Evolutionary conservation across 2,113 vertebrate species (phyloP), one percentile per base, ranked within the genome.

Genomic region (Halichoerus grypus): DNA sequence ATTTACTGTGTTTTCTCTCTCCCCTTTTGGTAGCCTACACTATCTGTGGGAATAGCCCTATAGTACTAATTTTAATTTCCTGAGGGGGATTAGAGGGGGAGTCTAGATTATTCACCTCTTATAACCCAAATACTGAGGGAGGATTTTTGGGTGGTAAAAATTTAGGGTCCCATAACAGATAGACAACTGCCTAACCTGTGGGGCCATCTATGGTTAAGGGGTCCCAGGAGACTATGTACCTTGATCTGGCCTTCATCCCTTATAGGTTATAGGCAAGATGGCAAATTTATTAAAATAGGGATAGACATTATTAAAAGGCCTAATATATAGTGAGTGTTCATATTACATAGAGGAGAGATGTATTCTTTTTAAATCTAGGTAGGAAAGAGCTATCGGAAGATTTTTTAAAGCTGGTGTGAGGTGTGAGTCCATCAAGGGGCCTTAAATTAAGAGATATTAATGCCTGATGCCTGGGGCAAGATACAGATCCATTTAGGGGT

Each of bases 11-110:
- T 82, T 81, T 59, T 55, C 67, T 24, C 0, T 71, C 57, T 71
- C 39, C 16, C 71, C 22, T 92, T 91, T 77, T 76, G 59, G 19
- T 31, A 59, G 3, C 51, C 36, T 21, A 36, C 13, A 46, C 18
- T 11, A 2, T 89, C 31, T 42, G 15, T 61, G 59, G 69, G 12
- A 79, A 91, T 83, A 19, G 1, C 21, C 36, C 5, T 79, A 3
- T 51, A 59, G 9, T 80, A 89, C 7, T 36, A 51, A 72, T 72
- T 93, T 82, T 82, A 91, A 91, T 96, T 79, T 91, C 39, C 19
- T 65, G 24, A 16, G 77, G 4, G 28, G 55, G 4, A 51, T 24
- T 86, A n/a, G 26, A 63, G 15, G 46, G 39, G 33, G 2, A 53
- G 1, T 0, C 36, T 90, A 5, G 19, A 51, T n/a, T 82, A 87